Conservation (phyloP, 2,888 invertebrate species). For the Troilus luridus region DNA sequence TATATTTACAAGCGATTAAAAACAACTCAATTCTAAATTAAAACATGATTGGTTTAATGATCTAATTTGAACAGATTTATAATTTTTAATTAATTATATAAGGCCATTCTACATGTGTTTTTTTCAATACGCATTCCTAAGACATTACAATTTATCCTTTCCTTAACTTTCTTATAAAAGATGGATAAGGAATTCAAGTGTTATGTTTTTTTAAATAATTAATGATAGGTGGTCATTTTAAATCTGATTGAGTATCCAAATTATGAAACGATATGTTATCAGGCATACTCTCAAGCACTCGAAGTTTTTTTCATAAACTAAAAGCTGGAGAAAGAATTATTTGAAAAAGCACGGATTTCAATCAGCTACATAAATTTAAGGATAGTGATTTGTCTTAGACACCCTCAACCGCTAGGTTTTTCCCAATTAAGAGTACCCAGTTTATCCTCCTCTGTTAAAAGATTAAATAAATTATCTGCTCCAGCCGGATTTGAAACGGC, state of each 20-base stretch:
- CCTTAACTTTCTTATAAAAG: not conserved
- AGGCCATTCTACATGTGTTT: not conserved
- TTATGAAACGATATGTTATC: not conserved
- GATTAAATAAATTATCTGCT: no score
- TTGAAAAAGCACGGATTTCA: no score
- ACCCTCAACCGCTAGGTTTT: no score
- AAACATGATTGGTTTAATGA: no score
- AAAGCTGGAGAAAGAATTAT: no score
- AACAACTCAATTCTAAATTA: no score
- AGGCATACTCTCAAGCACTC: not conserved
- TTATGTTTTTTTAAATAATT: not conserved
- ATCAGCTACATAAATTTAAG: no score
- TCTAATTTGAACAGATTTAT: not conserved
- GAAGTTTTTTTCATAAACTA: not conserved
- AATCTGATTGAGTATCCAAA: not conserved
- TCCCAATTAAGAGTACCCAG: no score
- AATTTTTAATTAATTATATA: not conserved
- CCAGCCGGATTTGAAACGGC: no score
- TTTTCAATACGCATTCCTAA: not conserved
- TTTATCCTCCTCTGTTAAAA: no score
- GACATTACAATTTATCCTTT: not conserved
- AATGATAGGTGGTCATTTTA: not conserved
- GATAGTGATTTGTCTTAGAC: no score
- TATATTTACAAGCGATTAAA: no score
- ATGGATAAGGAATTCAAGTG: slow-evolving; percentile 2